Percentiles rank a stretch among this genome's conserved stretches.
These are phyloP conservation scores for Adela reaumurella DNA, from an alignment of 2,888 invertebrate species.

Conservation along the genomic window DNA sequence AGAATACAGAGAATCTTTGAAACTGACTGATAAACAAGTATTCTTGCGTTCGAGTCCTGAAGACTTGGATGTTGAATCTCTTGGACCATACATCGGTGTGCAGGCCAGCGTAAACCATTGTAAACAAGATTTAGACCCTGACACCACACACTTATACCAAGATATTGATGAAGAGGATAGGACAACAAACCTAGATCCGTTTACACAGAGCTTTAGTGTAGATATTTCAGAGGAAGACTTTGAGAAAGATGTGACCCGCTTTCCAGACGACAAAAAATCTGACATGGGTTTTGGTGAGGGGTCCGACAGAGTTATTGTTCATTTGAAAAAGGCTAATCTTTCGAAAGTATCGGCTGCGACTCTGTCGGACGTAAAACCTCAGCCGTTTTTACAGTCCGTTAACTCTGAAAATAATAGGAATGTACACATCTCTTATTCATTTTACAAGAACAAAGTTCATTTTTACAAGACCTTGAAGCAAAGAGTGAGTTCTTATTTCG, in stretches of 20 bases:
- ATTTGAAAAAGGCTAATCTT: slow-evolving; percentile 33
- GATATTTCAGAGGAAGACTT: slow-evolving; percentile 26
- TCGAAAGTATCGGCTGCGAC: slow-evolving; percentile 53
- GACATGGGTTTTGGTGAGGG: slow-evolving; percentile 56
- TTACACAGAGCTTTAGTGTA: slow-evolving; percentile 21
- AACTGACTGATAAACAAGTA: slow-evolving; percentile 17
- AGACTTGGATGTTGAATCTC: slow-evolving; percentile 23
- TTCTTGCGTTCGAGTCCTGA: slow-evolving; percentile 37
- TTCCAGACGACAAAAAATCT: slow-evolving; percentile 35
- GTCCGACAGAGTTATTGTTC: slow-evolving; percentile 56
- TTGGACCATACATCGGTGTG: background rate
- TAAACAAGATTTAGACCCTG: background rate
- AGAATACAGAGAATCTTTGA: slow-evolving; percentile 32
- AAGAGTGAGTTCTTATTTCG: slow-evolving; percentile 35
- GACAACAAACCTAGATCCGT: slow-evolving; percentile 16
- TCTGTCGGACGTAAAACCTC: slow-evolving; percentile 58
- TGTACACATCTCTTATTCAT: no score
- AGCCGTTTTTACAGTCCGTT: slow-evolving; percentile 44
- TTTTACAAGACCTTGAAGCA: slow-evolving; percentile 26
- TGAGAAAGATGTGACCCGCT: slow-evolving; percentile 18
- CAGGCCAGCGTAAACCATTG: background rate
- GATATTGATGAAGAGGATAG: slow-evolving; percentile 9
- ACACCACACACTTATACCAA: slow-evolving; percentile 2
- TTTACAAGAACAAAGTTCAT: no score
- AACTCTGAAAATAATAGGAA: slow-evolving; percentile 17